Evolutionary conservation across 2,888 invertebrate genomes (phyloP), one percentile per base, ranked within the genome.

Genomic region (Leucoma salicis): DNA sequence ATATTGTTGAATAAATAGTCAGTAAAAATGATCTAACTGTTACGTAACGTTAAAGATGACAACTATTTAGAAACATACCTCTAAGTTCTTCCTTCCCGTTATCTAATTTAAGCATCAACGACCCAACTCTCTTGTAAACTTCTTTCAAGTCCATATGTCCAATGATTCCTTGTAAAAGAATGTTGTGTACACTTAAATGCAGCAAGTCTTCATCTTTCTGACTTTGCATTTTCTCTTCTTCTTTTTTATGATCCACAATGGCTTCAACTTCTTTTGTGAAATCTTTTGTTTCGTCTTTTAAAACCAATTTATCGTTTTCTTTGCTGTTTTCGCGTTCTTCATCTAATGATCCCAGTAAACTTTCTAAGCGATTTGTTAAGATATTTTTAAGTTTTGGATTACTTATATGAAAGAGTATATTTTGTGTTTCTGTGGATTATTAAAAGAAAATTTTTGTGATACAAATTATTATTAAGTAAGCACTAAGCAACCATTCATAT

Each of bases 171-270:
- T 79, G 72, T 0, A 81, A 43, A 0, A 86, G 45, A 10, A 81
- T 67, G 39, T 82, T 79, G 27, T 83, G 82, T 63, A 84, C 71
- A 0, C 75, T 73, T n/a, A 76, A 31, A 56, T 82, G 78, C n/a
- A 81, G 31, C 4, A 76, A 29, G 11, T 77, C 69, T 1, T 72
- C 66, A 14, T 66, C 48, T 12, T 48, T 46, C 12, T 37, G 15
- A 14, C 2, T 27, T 28, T 35, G 28, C 7, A 13, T 36, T 1
- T 38, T 33, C 8, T 29, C 31, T 6, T 38, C 37, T 4, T 31
- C 35, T 33, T 48, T 39, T 14, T 6, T 31, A 2, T 32, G 25
- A 16, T 42, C 14, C 25, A 10, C 5, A 10, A 33, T 28, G 2
- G 7, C 2, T 31, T 36, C 11, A 28, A 33, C 14, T 7, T 28